Conservation (phyloP, 2,113 vertebrate species). For the Oxyura jamaicensis region DNA sequence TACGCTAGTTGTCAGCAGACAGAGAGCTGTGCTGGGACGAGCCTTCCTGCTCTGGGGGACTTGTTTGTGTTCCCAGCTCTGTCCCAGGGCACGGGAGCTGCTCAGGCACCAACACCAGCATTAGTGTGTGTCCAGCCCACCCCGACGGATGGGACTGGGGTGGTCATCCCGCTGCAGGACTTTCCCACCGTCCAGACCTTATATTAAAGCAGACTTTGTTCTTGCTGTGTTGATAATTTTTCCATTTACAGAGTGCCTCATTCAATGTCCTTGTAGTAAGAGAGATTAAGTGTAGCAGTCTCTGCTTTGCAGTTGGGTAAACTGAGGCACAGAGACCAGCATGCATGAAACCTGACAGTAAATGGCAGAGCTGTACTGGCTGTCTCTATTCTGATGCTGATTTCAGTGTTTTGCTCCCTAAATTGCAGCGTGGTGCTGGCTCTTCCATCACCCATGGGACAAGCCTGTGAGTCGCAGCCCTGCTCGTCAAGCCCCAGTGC, state of each 20-base stretch:
- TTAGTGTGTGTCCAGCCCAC: neutral
- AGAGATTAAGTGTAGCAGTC: neutral
- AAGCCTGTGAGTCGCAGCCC: neutral
- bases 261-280: neutral
- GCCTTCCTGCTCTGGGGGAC: rapidly evolving
- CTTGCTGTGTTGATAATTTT: neutral
- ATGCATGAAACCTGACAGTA: rapidly evolving
- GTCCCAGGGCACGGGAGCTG: rapidly evolving
- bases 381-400: neutral
- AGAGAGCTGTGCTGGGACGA: neutral
- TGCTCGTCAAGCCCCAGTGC: rapidly evolving
- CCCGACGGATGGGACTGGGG: neutral
- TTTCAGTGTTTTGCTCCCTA: neutral
- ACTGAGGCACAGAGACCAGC: neutral
- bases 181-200: neutral
- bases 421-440: neutral
- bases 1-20: neutral
- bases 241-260: rapidly evolving
- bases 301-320: neutral
- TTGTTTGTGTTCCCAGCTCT: neutral
- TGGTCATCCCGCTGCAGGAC: rapidly evolving
- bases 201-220: neutral
- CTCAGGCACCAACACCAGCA: too few relatives aligned
- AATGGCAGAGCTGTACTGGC: neutral
- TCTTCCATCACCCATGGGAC: rapidly evolving